Base-by-base conservation (phyloP, 2,888 invertebrate species). In the Caenorhabditis zanzibari region DNA sequence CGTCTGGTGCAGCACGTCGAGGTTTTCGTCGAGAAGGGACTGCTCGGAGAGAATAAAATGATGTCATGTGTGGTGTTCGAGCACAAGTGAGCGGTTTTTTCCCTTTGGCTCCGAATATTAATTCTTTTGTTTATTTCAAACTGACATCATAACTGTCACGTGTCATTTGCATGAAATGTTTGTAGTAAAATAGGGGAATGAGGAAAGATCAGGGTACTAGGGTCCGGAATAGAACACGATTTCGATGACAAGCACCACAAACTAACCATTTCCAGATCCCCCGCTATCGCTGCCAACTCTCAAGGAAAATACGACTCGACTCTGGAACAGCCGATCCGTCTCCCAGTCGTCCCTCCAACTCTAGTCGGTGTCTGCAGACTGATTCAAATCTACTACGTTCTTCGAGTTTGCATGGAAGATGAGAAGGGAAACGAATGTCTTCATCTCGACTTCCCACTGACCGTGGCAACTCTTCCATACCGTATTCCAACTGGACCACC, bases 301-400 rank as follows among this genome's bases (percentile, higher is more conserved):
- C 86, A 87, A 63, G 94, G 94, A 81, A 95, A 95, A 92, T 95
- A 95, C 94, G 92, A 92, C 59, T 89, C 90, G 28, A 88, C 89
- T 9, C 72, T 90, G 58, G 95, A 95, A 90, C 95, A 95, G 64
- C 94, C 94, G 7, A 94, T 95, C 86, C 94, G 95, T 75, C 94
- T 96, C 82, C 95, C 95, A 24, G 94, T 95, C 61, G 95, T 95
- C 94, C 96, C 96, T 58, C 95, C 95, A 9, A 95, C 95, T n/a
- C 93, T 95, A 64, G 93, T 95, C 54, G 95, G 95, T 44, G 95
- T 95, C 68, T 95, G 95, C 59, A 94, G 95, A 85, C 93, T 95
- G 56, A 93, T 95, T 66, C 95, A 95, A 93, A 95, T 96, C 87
- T 95, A 95, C 92, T 96, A 96, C 92, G 94, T 95, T 66, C 93